Base-by-base conservation (phyloP, 2,113 vertebrate species). In the Rhinopomastus cyanomelas region DNA sequence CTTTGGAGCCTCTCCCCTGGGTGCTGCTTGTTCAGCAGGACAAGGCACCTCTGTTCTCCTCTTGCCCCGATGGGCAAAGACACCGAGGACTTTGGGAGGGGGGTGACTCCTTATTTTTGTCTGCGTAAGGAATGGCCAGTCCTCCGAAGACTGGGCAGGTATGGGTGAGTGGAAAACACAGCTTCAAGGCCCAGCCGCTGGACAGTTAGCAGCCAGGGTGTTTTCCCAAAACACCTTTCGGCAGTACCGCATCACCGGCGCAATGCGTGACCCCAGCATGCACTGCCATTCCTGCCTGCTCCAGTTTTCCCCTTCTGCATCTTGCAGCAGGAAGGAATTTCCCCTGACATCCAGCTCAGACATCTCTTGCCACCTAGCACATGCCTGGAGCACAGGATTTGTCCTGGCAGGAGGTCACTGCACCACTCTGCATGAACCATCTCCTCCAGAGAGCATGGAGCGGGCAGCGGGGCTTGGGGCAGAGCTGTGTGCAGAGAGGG, bases 401-500 rank as follows among this genome's bases (percentile, higher is more conserved):
- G 29, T 51, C 52, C 55, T 9, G 14, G 20, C 26, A 2, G 0
- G 7, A 25, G 52, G 46, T 25, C 52, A 36, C 4, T 17, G 61
- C 36, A 19, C 48, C n/a, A 29, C 69, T 55, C 11, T 0, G 30
- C 22, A 46, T 0, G 0, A 32, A 55, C 37, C 0, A 0, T 6
- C 62, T 68, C 59, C 64, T 25, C 59, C 48, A 5, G 3, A 34
- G 25, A 5, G 26, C 55, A 8, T 18, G 8, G 39, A 61, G 34
- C 1, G 0, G 23, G 11, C 68, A 77, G 57, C 64, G 15, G 1
- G 0, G 52, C 39, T 17, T 17, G 12, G 17, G 25, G 11, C 21
- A 17, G 17, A 53, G 21, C 62, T 76, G 69, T 6, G 27, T 16
- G 51, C 30, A 53, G 42, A 25, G 22, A 81, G 36, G 23, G 18